Base-by-base conservation (phyloP, 2,888 invertebrate species). In the Caenorhabditis macrosperma region DNA sequence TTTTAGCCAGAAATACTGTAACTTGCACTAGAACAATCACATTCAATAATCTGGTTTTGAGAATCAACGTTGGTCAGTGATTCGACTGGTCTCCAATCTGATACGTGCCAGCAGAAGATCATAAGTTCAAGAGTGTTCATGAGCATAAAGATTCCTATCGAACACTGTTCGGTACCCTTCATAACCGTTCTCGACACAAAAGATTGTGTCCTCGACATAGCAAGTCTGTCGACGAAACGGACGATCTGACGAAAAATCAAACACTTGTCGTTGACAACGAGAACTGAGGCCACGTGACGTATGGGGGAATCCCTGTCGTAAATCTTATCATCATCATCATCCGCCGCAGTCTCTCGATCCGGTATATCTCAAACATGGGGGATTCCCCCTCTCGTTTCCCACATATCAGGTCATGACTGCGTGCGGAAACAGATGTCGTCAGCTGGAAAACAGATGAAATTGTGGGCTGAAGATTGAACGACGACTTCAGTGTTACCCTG, bases 261-360 rank as follows among this genome's bases (percentile, higher is more conserved):
- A 74, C 74, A 41, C 30, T 35, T 64, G 54, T 64, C 59, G 57
- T 64, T 59, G 74, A 63, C 72, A 71, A 55, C 46, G 12, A 2
- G 26, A 6, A 28, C 30, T 26, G 59, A 74, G 50, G 41, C 64
- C 74, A 74, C 74, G 74, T 74, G 74, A 74, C 74, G 74, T 74
- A 64, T 64, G 64, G 74, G 74, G 74, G 59, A 71, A 72, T 63
- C 72, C 72, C 72, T 44, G 38, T 38, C 44, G 48, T 72, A 63
- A 72, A 72, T 72, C 63, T 46, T 55, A 10, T 22, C 61, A 61
- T 72, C 63, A 57, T 20, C 46, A 64, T 57, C 48, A 64, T 33
- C 57, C 35, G 33, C n/a, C 52, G 28, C 20, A 59, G 66, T 74
- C 74, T 50, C 64, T 41, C 59, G 50, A 64, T 74, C 59, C 72